These are phyloP conservation scores for Selene dorsalis DNA, from an alignment of 2,797 vertebrate genomes.

Conservation along the genomic window DNA sequence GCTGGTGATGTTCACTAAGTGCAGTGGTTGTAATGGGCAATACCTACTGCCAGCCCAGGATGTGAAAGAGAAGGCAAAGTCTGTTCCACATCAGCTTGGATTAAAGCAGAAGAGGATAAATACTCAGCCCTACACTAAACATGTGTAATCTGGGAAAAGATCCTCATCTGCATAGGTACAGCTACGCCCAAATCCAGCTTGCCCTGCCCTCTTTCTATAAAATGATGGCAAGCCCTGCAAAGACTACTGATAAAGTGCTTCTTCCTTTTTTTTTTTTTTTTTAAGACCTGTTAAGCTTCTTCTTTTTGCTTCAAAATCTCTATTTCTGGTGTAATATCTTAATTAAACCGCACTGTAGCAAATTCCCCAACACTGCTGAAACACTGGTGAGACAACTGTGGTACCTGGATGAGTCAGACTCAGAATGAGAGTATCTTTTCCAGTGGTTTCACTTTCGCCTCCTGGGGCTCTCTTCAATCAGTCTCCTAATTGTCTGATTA, in stretches of 20 bases:
- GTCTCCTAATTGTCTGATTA: slow-evolving; percentile 74
- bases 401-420: slow-evolving; percentile 45
- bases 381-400: not conserved
- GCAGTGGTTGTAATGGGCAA: slow-evolving; percentile 41
- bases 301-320: not conserved
- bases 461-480: slow-evolving; percentile 70
- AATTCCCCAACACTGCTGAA: not conserved
- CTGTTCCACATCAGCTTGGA: slow-evolving; percentile 44
- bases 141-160: slow-evolving; percentile 65
- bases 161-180: slow-evolving; percentile 64
- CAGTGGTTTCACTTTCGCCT: slow-evolving; percentile 54
- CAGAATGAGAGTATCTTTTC: slow-evolving; percentile 37
- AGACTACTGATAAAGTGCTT: not conserved
- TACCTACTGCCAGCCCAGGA: slow-evolving; percentile 33
- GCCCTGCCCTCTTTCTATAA: not conserved
- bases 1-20: slow-evolving; percentile 49
- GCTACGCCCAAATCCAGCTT: slow-evolving; percentile 46
- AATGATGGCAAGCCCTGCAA: not conserved
- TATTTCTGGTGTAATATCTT: not conserved
- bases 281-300: not conserved
- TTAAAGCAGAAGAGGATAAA: slow-evolving; percentile 63
- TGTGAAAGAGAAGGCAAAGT: slow-evolving; percentile 28
- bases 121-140: slow-evolving; percentile 43
- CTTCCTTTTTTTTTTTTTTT: not conserved
- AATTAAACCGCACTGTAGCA: not conserved